Evolutionary conservation across 2,113 vertebrate genomes (phyloP).

Genomic region (Ageneiosus marmoratus): DNA sequence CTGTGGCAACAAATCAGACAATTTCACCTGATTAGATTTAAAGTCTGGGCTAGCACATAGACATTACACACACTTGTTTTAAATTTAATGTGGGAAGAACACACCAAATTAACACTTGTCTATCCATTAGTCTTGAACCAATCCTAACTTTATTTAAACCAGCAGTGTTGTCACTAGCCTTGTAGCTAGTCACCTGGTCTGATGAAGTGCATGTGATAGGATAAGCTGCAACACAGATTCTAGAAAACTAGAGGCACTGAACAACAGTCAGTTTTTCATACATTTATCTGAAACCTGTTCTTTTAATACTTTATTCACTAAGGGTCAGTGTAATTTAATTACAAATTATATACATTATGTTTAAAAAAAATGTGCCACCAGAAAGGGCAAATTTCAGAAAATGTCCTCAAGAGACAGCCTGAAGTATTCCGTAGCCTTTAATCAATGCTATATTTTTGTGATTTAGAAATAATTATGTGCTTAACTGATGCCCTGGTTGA

Average conservation of each 20-base stretch:
- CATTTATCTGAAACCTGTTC: not conserved
- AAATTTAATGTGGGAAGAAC: not conserved
- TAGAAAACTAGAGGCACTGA: not conserved
- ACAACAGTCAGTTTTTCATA: not conserved
- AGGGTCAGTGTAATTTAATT: not conserved
- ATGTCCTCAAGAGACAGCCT: not conserved
- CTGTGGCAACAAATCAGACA: not conserved
- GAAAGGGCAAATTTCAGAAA: not conserved
- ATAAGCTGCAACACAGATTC: not conserved
- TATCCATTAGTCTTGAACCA: not conserved
- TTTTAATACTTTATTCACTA: not conserved
- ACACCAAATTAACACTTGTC: not conserved
- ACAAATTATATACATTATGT: not conserved
- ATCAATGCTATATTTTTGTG: not conserved
- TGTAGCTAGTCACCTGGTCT: not conserved
- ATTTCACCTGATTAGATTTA: not conserved
- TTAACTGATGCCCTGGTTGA: slow-evolving; percentile 38
- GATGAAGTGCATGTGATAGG: not conserved
- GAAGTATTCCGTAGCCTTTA: not conserved
- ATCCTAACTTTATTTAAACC: not conserved
- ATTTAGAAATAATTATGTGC: slow-evolving; percentile 24
- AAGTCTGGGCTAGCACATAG: not conserved
- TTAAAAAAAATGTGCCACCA: not conserved
- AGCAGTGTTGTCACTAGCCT: not conserved
- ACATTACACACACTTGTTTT: not conserved